phyloP scores from a whole-genome alignment of 2,888 invertebrate genomes.

The Luperina testacea region DNA sequence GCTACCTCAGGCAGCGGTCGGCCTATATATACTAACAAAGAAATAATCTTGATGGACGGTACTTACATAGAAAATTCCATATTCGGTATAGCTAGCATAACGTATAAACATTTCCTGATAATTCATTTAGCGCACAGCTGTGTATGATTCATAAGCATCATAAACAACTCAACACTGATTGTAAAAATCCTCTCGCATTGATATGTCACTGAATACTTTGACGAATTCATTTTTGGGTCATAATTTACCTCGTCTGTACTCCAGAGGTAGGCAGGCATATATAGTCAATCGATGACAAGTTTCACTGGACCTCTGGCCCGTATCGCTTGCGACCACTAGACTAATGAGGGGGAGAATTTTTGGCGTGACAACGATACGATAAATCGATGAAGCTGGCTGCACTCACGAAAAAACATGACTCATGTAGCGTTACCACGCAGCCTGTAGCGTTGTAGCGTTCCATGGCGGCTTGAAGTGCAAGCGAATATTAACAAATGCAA shows the following conservation, averaged over 20 bases:
- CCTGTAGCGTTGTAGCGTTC: too few relatives aligned
- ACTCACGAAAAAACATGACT: too few relatives aligned
- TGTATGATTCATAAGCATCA: constrained; percentile 1
- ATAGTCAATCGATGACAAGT: too few relatives aligned
- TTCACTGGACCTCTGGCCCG: too few relatives aligned
- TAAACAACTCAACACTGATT: not conserved
- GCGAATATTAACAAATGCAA: too few relatives aligned
- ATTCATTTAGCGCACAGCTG: constrained; percentile 4
- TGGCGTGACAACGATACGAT: too few relatives aligned
- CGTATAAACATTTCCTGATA: constrained; percentile 1
- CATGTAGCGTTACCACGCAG: too few relatives aligned
- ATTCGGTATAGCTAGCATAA: not conserved
- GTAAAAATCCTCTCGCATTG: not conserved
- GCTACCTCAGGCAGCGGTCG: too few relatives aligned
- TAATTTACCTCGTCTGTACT: not conserved
- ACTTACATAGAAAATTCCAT: not conserved
- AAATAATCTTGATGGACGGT: not conserved
- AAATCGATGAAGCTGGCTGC: too few relatives aligned
- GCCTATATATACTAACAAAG: not conserved
- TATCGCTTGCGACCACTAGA: too few relatives aligned
- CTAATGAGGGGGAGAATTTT: too few relatives aligned
- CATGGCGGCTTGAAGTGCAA: too few relatives aligned
- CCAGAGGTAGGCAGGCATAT: not conserved
- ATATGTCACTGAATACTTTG: not conserved
- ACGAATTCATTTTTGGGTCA: not conserved